Conservation (phyloP, 2,888 invertebrate species). For the Eupithecia dodoneata region DNA sequence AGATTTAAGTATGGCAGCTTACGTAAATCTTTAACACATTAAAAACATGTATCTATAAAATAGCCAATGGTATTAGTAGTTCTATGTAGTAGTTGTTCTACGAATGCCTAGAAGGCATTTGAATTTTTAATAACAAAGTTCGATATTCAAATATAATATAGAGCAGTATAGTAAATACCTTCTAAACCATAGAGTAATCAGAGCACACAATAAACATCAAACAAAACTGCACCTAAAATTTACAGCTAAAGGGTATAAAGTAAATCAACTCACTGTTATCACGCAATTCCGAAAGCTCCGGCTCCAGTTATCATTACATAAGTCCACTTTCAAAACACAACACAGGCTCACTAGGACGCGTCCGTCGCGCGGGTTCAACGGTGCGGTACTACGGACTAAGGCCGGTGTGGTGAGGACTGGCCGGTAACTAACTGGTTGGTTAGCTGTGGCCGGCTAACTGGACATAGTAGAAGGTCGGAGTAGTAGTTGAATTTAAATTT, state of each 20-base stretch:
- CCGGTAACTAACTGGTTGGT: conserved; percentile 20
- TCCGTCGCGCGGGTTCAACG: conserved; percentile 69
- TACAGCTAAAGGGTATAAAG: neutral
- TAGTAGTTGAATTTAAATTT: neutral
- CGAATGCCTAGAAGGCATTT: neutral
- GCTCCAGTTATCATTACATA: conserved; percentile 70
- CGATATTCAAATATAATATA: neutral
- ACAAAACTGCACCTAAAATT: conserved; percentile 10
- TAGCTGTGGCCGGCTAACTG: conserved; percentile 20
- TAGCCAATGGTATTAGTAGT: neutral
- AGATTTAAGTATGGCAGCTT: neutral
- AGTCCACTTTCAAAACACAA: conserved; percentile 63
- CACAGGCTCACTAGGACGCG: conserved; percentile 58
- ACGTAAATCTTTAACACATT: neutral
- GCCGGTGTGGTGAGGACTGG: conserved; percentile 45
- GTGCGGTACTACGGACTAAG: conserved; percentile 69
- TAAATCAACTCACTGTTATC: conserved; percentile 75
- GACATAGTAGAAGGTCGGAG: conserved; percentile 22
- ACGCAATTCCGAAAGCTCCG: conserved; percentile 74
- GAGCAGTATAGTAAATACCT: neutral
- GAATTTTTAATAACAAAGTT: neutral
- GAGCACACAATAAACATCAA: neutral
- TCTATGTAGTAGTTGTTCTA: neutral
- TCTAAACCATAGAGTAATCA: neutral
- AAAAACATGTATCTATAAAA: neutral